A percentile compares a stretch with the other conserved stretches of the same genome.
These are phyloP conservation scores for Drosophila seguyi DNA, from an alignment of 1,140 invertebrate species.

Conservation along the genomic window DNA sequence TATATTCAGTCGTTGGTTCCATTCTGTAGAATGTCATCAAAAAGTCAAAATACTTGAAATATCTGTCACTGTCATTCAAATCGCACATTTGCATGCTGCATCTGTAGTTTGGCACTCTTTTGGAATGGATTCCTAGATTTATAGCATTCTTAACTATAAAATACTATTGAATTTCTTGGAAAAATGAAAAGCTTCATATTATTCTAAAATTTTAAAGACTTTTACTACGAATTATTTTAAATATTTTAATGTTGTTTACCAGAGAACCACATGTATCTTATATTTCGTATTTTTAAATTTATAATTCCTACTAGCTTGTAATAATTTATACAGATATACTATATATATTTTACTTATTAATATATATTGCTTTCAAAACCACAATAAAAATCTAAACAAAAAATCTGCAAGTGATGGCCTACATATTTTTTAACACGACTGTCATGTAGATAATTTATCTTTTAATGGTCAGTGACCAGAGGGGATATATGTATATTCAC, in stretches of 20 bases:
- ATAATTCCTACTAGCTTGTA: neutral
- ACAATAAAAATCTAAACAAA: too few species aligned
- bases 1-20: neutral
- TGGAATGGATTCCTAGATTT: neutral
- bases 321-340: neutral
- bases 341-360: neutral
- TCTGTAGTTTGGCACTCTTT: neutral
- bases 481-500: neutral
- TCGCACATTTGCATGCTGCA: conserved; percentile 28
- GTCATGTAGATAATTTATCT: conserved; percentile 26
- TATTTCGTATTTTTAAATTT: too few species aligned
- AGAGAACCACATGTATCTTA: too few species aligned
- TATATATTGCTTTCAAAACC: too few species aligned
- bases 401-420: too few species aligned
- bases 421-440: neutral
- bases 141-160: neutral
- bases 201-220: too few species aligned
- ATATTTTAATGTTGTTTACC: too few species aligned
- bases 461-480: neutral
- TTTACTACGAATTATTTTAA: too few species aligned
- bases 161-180: neutral
- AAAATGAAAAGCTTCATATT: neutral
- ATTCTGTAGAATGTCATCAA: conserved; percentile 20
- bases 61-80: conserved; percentile 24
- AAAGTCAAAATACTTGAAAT: conserved; percentile 38